These are phyloP conservation scores for Brachirus orientalis DNA, from an alignment of 2,113 vertebrate species.

Conservation along the genomic window DNA sequence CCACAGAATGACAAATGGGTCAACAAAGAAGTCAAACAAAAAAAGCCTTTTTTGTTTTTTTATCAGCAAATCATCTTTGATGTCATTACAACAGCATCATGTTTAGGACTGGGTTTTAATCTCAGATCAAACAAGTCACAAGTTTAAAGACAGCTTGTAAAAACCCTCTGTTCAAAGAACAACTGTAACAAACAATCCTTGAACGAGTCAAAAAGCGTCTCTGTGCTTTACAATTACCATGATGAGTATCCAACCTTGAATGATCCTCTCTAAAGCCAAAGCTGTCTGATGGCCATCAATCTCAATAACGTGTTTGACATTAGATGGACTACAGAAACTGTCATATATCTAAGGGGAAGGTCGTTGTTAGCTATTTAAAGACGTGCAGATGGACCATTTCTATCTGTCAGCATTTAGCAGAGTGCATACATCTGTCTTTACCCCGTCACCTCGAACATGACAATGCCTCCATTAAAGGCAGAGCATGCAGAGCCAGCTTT, in stretches of 20 bases:
- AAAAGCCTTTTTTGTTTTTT: conserved; percentile 9
- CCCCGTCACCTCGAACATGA: conserved; percentile 29
- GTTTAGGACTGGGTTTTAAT: conserved; percentile 19
- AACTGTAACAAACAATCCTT: conserved; percentile 27
- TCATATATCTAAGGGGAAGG: conserved; percentile 31
- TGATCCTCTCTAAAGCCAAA: conserved; percentile 41
- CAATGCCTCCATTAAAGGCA: conserved; percentile 32
- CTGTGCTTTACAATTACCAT: conserved; percentile 25
- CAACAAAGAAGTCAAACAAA: no score
- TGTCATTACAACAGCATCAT: neutral
- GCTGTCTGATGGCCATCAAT: conserved; percentile 33
- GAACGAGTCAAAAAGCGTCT: conserved; percentile 20
- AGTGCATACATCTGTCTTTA: conserved; percentile 17
- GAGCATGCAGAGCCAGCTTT: neutral
- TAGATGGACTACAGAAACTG: conserved; percentile 22
- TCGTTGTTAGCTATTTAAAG: conserved; percentile 6
- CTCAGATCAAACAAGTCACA: conserved; percentile 24
- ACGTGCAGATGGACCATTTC: conserved; percentile 27
- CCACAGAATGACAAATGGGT: conserved; percentile 7
- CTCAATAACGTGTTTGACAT: conserved; percentile 18
- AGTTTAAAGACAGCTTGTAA: conserved; percentile 35
- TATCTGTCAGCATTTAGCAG: conserved; percentile 44
- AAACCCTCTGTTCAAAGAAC: conserved; percentile 35
- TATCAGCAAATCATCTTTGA: neutral
- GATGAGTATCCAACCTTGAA: conserved; percentile 43